phyloP scores from a whole-genome alignment of 2,797 vertebrate species.

The Tachyglossus aculeatus region DNA sequence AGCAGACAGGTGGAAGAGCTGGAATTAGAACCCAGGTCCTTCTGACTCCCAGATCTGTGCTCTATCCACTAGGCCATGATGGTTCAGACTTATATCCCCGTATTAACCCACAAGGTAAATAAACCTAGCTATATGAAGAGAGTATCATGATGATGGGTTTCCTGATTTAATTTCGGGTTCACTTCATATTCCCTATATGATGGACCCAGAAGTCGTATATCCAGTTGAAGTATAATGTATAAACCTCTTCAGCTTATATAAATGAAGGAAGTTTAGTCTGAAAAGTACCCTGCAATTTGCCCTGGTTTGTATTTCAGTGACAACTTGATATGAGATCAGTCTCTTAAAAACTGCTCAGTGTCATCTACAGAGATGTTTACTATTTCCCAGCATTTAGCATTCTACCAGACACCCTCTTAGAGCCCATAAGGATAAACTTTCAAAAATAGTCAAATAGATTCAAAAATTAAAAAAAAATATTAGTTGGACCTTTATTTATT shows the following conservation, averaged over 20 bases:
- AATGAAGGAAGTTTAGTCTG: constrained; percentile 56
- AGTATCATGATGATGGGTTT: constrained; percentile 8
- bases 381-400: constrained; percentile 19
- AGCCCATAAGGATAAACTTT: neutral
- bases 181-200: constrained; percentile 19
- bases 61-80: no score
- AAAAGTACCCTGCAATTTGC: constrained; percentile 41
- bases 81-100: no score
- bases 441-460: neutral
- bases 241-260: constrained; percentile 28
- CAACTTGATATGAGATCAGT: constrained; percentile 43
- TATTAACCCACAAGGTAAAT: no score
- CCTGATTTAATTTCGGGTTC: constrained; percentile 33
- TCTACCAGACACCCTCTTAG: neutral
- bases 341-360: constrained; percentile 16
- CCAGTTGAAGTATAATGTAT: constrained; percentile 46
- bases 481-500: constrained; percentile 24
- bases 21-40: no score
- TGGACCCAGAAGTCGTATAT: neutral
- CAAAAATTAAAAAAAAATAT: constrained; percentile 6
- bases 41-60: no score
- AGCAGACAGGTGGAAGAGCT: no score
- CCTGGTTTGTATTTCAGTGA: constrained; percentile 39
- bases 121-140: neutral
- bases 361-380: constrained; percentile 16